Evolutionary conservation across 2,113 vertebrate genomes (phyloP).

Genomic region (Cyprinodon brontotheroides): DNA sequence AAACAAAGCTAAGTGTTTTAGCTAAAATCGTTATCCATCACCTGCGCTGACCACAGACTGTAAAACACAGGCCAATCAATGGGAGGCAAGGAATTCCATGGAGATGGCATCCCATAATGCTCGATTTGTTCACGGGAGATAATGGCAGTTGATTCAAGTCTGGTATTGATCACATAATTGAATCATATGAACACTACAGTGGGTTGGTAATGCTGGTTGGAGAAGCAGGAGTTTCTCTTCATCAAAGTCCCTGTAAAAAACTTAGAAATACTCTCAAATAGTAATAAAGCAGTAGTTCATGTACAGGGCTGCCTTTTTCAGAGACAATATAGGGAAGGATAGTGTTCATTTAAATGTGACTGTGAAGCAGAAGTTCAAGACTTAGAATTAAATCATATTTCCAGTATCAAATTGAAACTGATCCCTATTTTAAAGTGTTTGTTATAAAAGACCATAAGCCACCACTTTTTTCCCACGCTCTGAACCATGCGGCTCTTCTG

Average conservation of each 20-base stretch:
- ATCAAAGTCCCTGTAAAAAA: background rate
- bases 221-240: background rate
- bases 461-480: too few relatives aligned
- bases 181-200: background rate
- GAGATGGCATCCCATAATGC: constrained; percentile 48
- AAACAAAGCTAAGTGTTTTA: background rate
- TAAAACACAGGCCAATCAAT: constrained; percentile 44
- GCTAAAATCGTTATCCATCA: constrained; percentile 28
- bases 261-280: background rate
- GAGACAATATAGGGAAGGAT: too few relatives aligned
- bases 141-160: constrained; percentile 46
- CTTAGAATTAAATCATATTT: too few relatives aligned
- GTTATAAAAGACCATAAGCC: too few relatives aligned
- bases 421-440: too few relatives aligned
- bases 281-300: background rate
- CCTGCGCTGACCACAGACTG: constrained; percentile 9
- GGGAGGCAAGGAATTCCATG: constrained; percentile 32
- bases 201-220: background rate
- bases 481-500: too few relatives aligned
- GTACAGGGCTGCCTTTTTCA: too few relatives aligned
- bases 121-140: constrained; percentile 33
- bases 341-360: too few relatives aligned
- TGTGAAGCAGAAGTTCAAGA: too few relatives aligned
- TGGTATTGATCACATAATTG: constrained; percentile 50
- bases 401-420: too few relatives aligned